Evolutionary conservation across 2,113 vertebrate genomes (phyloP).

Genomic region (Tragelaphus buxtoni): DNA sequence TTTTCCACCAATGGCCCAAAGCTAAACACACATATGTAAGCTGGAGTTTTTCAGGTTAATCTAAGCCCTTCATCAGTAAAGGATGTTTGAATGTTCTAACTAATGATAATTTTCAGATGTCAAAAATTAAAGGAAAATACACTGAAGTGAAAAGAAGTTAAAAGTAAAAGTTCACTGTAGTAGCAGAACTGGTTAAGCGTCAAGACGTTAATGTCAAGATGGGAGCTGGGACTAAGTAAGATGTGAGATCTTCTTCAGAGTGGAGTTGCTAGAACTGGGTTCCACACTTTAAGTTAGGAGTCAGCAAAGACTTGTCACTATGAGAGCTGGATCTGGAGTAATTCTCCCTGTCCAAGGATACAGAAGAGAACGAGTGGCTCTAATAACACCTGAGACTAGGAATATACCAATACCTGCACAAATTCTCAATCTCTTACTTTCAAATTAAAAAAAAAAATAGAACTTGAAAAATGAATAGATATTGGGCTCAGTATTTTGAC

Average conservation of each 20-base stretch:
- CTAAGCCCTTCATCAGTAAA: neutral
- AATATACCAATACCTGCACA: neutral
- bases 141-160: neutral
- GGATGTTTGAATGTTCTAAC: neutral
- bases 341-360: neutral
- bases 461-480: neutral
- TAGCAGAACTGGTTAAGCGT: neutral
- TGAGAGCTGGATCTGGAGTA: neutral
- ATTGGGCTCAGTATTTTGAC: neutral
- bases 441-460: neutral
- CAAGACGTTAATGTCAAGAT: neutral
- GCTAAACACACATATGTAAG: neutral
- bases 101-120: neutral
- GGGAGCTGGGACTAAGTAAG: neutral
- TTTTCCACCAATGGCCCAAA: neutral
- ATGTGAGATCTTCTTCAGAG: neutral
- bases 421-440: neutral
- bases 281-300: neutral
- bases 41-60: neutral
- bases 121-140: neutral
- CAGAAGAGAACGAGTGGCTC: neutral
- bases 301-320: neutral
- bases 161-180: neutral
- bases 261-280: neutral
- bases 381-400: neutral